Evolutionary conservation across 1,140 invertebrate species (phyloP).

Genomic region (Hetaerina americana): DNA sequence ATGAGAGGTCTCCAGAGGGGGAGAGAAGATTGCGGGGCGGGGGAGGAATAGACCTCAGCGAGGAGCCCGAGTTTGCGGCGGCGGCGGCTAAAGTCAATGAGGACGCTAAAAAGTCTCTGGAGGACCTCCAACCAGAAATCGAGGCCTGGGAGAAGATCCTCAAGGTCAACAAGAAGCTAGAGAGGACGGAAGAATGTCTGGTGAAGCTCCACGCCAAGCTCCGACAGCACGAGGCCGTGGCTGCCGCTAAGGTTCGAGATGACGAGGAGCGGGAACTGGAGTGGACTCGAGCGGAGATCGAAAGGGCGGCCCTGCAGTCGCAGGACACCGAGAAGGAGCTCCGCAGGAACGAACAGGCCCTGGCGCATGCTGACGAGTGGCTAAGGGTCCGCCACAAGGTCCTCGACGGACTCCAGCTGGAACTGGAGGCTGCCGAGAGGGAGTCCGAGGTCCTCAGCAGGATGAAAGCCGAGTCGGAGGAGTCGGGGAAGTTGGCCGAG

Average conservation of each 20-base stretch:
- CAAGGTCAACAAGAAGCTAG: slow-evolving; percentile 52
- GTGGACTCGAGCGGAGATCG: slow-evolving; percentile 28
- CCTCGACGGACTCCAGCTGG: slow-evolving; percentile 45
- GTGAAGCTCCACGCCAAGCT: slow-evolving; percentile 49
- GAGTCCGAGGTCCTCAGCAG: slow-evolving; percentile 23
- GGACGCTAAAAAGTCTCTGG: not conserved
- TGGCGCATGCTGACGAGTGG: slow-evolving; percentile 46
- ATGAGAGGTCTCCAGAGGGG: not conserved
- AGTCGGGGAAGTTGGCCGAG: too few relatives aligned
- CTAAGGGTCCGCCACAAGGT: slow-evolving; percentile 45
- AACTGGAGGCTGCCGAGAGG: slow-evolving; percentile 46
- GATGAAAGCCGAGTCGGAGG: not conserved
- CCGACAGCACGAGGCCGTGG: slow-evolving; percentile 42
- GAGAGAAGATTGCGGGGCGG: not conserved
- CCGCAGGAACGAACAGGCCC: slow-evolving; percentile 42
- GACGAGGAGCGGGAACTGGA: slow-evolving; percentile 24
- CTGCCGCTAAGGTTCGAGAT: slow-evolving; percentile 23
- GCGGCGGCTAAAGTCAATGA: slow-evolving; percentile 9
- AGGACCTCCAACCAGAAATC: slow-evolving; percentile 31
- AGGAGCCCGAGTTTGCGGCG: slow-evolving; percentile 19
- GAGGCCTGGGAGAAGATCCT: slow-evolving; percentile 54
- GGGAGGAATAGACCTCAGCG: slow-evolving; percentile 4
- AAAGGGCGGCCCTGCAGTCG: slow-evolving; percentile 12
- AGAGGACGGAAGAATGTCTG: slow-evolving; percentile 52
- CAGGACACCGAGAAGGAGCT: slow-evolving; percentile 37